Conservation (phyloP, 92 coral and sea anemone species). For the Zoanthus gigantus region DNA sequence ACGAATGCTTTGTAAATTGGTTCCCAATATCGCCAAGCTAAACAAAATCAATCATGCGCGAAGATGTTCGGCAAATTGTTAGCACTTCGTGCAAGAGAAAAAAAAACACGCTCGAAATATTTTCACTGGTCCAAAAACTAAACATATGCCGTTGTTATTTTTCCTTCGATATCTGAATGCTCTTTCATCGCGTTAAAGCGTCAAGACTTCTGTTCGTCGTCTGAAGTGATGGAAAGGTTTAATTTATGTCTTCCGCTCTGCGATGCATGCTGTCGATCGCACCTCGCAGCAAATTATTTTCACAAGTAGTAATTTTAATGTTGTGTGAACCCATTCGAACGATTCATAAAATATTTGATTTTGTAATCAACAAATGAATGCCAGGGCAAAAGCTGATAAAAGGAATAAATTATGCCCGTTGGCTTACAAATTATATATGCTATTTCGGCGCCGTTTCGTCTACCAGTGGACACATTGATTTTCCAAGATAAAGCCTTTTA, state of each 20-base stretch:
- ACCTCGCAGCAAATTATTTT: conserved; percentile 80
- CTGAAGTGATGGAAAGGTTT: conserved; percentile 27
- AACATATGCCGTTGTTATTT: conserved; percentile 11
- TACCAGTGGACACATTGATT: conserved; percentile 90
- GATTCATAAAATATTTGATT: conserved; percentile 94
- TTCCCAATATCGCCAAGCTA: conserved; percentile 96
- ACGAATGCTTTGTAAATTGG: conserved; percentile 98
- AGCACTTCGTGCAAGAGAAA: conserved; percentile 28
- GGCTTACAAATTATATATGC: conserved; percentile 89
- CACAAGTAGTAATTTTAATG: conserved; percentile 83
- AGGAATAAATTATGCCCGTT: conserved; percentile 78
- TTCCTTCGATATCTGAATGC: not conserved
- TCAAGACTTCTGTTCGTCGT: conserved; percentile 34
- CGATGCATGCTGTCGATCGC: conserved; percentile 63
- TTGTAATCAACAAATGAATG: conserved; percentile 91
- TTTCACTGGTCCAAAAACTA: not conserved
- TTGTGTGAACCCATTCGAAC: conserved; percentile 81
- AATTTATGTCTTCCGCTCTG: conserved; percentile 78
- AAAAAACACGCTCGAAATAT: not conserved
- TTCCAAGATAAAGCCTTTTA: conserved; percentile 90
- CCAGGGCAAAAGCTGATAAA: conserved; percentile 37
- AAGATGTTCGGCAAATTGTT: conserved; percentile 65
- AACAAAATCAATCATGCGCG: conserved; percentile 95
- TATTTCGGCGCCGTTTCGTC: conserved; percentile 91
- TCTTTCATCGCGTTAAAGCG: conserved; percentile 32